Conservation (phyloP, 2,113 vertebrate species). For the Lepisosteus osseus region DNA sequence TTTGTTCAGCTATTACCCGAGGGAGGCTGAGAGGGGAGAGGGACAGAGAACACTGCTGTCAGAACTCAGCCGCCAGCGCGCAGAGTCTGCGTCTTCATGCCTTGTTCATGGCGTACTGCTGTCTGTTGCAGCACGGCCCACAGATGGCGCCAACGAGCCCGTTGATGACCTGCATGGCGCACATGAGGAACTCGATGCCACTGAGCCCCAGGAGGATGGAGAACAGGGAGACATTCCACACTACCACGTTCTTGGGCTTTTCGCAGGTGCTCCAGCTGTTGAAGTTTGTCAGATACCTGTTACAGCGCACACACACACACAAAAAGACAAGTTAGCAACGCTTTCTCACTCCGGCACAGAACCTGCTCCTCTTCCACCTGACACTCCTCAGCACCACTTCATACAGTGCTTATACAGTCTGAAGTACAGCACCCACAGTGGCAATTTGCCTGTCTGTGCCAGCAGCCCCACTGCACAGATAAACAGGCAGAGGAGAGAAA, state of each 20-base stretch:
- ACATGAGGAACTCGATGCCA: conserved; percentile 81
- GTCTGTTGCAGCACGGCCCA: conserved; percentile 69
- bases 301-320: not conserved
- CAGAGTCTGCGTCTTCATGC: conserved; percentile 29
- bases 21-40: no score
- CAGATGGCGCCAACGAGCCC: conserved; percentile 77
- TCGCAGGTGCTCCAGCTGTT: conserved; percentile 58
- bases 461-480: no score
- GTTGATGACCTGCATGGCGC: conserved; percentile 75
- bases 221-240: conserved; percentile 85
- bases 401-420: no score
- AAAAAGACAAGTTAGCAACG: not conserved
- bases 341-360: not conserved
- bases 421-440: no score
- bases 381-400: not conserved
- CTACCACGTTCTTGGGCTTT: conserved; percentile 71
- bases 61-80: not conserved
- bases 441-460: no score
- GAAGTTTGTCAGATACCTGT: conserved; percentile 59
- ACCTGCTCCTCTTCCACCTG: not conserved
- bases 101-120: conserved; percentile 68
- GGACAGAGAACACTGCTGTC: no score
- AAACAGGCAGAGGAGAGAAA: not conserved
- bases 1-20: no score
- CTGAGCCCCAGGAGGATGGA: conserved; percentile 77